Percentiles rank a stretch among this genome's conserved stretches.
phyloP scores from a whole-genome alignment of 2,797 vertebrate species.

The Petrocephalus sullivani region DNA sequence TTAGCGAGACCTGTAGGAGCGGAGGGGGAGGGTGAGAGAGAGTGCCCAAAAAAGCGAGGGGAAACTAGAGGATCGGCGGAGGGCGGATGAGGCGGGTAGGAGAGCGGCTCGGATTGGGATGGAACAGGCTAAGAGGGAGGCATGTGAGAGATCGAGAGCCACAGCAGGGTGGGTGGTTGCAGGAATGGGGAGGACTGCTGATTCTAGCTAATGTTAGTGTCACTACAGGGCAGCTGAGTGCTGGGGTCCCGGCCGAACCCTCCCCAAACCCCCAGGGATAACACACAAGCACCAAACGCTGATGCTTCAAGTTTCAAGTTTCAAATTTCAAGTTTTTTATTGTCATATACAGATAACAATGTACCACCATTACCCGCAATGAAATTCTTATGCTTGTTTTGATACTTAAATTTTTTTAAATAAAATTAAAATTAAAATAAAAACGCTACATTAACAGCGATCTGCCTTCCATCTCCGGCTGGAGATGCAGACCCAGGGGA shows the following conservation, averaged over 20 bases:
- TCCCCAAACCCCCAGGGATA: background rate
- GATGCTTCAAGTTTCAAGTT: background rate
- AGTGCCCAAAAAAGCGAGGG: conserved; percentile 11
- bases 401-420: too few relatives aligned
- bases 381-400: too few relatives aligned
- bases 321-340: too few relatives aligned
- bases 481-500: conserved; percentile 28
- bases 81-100: background rate
- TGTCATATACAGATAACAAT: too few relatives aligned
- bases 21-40: background rate
- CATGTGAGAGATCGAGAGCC: background rate
- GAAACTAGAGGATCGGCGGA: background rate
- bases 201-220: background rate
- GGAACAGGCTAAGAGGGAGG: background rate
- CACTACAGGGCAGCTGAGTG: background rate
- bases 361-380: too few relatives aligned
- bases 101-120: background rate
- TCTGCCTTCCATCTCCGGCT: conserved; percentile 57
- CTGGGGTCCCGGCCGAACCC: background rate
- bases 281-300: conserved; percentile 41
- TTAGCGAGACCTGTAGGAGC: background rate
- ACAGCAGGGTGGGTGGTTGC: background rate
- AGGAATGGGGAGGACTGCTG: background rate
- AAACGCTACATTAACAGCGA: conserved; percentile 38
- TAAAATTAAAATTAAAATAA: too few relatives aligned